phyloP scores from a whole-genome alignment of 2,888 invertebrate genomes.

The Leucozona laternaria region DNA sequence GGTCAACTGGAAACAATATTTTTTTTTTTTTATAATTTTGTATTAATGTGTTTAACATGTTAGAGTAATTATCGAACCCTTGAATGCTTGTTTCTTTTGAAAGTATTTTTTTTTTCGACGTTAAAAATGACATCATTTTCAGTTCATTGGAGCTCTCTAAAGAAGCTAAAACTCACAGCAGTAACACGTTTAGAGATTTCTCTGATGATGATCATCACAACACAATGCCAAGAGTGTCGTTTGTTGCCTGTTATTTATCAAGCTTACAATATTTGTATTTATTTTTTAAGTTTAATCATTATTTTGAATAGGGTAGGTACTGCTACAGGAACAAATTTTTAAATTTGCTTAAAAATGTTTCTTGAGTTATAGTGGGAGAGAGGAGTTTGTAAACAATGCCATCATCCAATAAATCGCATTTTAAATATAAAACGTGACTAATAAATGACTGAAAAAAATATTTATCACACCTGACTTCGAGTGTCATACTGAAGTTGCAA shows the following conservation, averaged over 20 bases:
- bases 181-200: constrained; percentile 46
- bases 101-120: constrained; percentile 22
- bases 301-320: neutral
- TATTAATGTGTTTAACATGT: constrained; percentile 23
- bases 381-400: neutral
- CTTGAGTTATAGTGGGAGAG: neutral
- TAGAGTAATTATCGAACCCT: constrained; percentile 56
- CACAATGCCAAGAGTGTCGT: constrained; percentile 42
- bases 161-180: constrained; percentile 24
- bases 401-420: constrained; percentile 55
- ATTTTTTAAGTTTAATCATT: constrained; percentile 24
- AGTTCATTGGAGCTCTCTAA: neutral
- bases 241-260: constrained; percentile 17
- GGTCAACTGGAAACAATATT: constrained; percentile 30
- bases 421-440: constrained; percentile 49
- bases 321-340: neutral
- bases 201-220: too few species aligned
- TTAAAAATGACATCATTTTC: constrained; percentile 58
- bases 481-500: neutral
- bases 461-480: constrained; percentile 14
- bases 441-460: constrained; percentile 6
- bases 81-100: constrained; percentile 34
- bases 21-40: constrained; percentile 14
- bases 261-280: neutral
- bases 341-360: neutral